Conservation (phyloP, 2,797 vertebrate genomes). For the Hoplostethus mediterraneus region DNA sequence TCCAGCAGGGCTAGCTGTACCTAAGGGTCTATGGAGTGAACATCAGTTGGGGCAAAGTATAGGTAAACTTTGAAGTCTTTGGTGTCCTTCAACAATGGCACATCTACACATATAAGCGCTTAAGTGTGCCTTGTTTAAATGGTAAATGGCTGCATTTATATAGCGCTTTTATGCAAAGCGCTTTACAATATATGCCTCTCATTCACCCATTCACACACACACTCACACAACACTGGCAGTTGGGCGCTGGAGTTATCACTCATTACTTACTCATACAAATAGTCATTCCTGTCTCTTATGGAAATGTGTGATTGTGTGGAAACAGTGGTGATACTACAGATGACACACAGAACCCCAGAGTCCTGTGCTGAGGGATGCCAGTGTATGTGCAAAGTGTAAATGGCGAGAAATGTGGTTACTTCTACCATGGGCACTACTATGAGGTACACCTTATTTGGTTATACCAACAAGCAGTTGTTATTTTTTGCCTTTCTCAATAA, state of each 20-base stretch:
- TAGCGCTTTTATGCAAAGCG: no score
- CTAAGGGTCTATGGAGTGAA: slow-evolving; percentile 34
- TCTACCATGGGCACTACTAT: slow-evolving; percentile 43
- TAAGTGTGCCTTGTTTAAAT: background rate
- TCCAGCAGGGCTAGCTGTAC: slow-evolving; percentile 57
- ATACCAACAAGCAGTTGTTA: background rate
- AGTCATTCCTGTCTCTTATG: slow-evolving; percentile 4
- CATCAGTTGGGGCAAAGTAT: slow-evolving; percentile 43
- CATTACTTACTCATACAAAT: slow-evolving; percentile 37
- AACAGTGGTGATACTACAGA: background rate
- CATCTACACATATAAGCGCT: background rate
- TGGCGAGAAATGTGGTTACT: slow-evolving; percentile 54
- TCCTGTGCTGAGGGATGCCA: slow-evolving; percentile 79
- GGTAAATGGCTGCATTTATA: background rate
- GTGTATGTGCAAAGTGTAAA: slow-evolving; percentile 74
- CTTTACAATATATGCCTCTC: no score
- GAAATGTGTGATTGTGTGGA: slow-evolving; percentile 46
- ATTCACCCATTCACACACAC: no score
- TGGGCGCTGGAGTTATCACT: no score
- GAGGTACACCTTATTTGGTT: slow-evolving; percentile 16
- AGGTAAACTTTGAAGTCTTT: slow-evolving; percentile 44
- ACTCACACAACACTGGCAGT: no score
- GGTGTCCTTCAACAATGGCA: background rate
- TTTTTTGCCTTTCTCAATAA: background rate
- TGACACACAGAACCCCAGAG: slow-evolving; percentile 16